Base-by-base conservation (phyloP, 2,113 vertebrate genomes). In the Abramis brama region DNA sequence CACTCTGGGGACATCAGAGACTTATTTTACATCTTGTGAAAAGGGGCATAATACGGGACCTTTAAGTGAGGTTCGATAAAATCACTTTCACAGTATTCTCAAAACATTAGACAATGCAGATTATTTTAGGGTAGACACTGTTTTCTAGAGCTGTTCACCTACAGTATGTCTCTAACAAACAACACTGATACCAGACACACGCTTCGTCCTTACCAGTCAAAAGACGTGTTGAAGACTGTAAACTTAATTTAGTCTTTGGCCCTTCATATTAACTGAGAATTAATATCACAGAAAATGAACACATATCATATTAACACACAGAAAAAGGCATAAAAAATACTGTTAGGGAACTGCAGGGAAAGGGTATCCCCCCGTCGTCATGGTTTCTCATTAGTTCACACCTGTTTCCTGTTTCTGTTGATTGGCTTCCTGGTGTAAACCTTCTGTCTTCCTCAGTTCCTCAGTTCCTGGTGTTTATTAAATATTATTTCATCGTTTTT, bases 61-160 rank as follows among this genome's bases (percentile, higher is more conserved):
- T 27, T 27, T 27, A n/a, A 17, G 57, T 30, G 21, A 25, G 12
- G 12, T 71, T 80, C 13, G 17, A 73, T 64, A 36, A 73, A 62
- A 73, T 70, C 4, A 19, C 25, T 59, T 50, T 27, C 17, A 11
- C 1, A 57, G 21, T 50, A 50, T 47, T 57, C 47, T 33, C 17
- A 77, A 86, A 57, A 59, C 39, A 75, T 50, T 25, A 52, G 47
- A 52, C 15, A 47, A 52, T 19, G 74, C 39, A 45, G 39, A 74
- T 45, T 11, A 62, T n/a, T 12, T 25, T 11, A 74, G 70, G 5
- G 70, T 13, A 47, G 23, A 76, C 47, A 21, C 3, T 55, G 25
- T 47, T 74, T n/a, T 25, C 39, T 39, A 74, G 71, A 74, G 23
- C 33, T 39, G 8, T 39, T 19, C 33, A 74, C 23, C 36, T 74